phyloP scores from a whole-genome alignment of 2,888 invertebrate genomes.

The Scaptomyza flava region DNA sequence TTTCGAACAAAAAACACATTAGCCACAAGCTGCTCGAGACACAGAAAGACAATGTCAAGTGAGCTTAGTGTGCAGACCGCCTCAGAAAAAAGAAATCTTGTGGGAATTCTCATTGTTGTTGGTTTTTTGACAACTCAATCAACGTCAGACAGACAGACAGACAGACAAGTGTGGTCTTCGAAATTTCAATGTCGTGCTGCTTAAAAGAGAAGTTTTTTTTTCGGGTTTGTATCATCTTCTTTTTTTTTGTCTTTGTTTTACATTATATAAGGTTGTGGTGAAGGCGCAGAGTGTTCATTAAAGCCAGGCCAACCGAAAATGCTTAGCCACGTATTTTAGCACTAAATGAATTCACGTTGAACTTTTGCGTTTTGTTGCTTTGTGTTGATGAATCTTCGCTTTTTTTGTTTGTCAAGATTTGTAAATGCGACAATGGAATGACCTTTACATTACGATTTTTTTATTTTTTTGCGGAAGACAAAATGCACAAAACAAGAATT shows the following conservation, averaged over 20 bases:
- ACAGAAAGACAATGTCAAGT: constrained; percentile 51
- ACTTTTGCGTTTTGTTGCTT: constrained; percentile 6
- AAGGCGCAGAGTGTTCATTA: constrained; percentile 45
- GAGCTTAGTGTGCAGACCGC: constrained; percentile 2
- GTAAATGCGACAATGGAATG: constrained; percentile 39
- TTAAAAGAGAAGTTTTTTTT: constrained; percentile 53
- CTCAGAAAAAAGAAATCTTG: constrained; percentile 32
- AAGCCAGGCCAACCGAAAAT: constrained; percentile 16
- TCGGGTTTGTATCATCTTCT: neutral
- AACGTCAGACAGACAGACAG: constrained; percentile 42
- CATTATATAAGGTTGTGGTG: constrained; percentile 50
- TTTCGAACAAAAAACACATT: constrained; percentile 44
- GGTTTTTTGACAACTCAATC: constrained; percentile 72
- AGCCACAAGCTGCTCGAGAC: constrained; percentile 48
- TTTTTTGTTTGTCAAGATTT: constrained; percentile 43
- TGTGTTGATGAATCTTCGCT: constrained; percentile 7
- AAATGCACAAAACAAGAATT: neutral
- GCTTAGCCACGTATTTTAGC: constrained; percentile 16
- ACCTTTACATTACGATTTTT: constrained; percentile 14
- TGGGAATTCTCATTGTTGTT: constrained; percentile 52
- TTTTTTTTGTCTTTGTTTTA: constrained; percentile 29
- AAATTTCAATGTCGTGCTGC: constrained; percentile 47
- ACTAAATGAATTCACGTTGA: constrained; percentile 10
- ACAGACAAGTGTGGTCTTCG: no score
- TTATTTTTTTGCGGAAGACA: constrained; percentile 24